Conservation (phyloP, 1,140 invertebrate species). For the Acromyrmex charruanus region DNA sequence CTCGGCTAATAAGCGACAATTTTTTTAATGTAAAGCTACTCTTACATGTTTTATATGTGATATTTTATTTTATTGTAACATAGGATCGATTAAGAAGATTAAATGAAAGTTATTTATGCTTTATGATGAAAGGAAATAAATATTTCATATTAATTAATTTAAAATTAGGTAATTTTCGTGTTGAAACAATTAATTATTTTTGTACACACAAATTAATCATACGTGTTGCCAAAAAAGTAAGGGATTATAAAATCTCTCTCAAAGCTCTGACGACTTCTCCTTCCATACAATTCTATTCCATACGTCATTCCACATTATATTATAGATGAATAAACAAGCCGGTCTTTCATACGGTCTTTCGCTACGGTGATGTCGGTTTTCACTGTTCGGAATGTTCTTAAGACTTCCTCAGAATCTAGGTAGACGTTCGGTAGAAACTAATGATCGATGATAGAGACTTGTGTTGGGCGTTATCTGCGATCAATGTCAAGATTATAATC, state of each 20-base stretch:
- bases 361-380: constrained; percentile 57
- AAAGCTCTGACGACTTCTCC: constrained; percentile 43
- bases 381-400: constrained; percentile 48
- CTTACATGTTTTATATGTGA: not conserved
- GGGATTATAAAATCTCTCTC: constrained; percentile 35
- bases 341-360: constrained; percentile 30
- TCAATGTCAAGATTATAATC: constrained; percentile 76
- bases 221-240: constrained; percentile 1
- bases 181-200: constrained; percentile 20
- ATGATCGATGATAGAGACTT: constrained; percentile 75
- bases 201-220: not conserved
- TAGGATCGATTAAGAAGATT: not conserved
- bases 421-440: constrained; percentile 68
- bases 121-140: not conserved
- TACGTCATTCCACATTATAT: constrained; percentile 48
- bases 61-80: not conserved
- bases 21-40: not conserved
- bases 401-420: constrained; percentile 54
- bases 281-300: constrained; percentile 54
- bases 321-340: constrained; percentile 52
- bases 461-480: constrained; percentile 70
- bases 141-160: not conserved
- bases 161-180: not conserved
- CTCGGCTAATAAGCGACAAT: not conserved
- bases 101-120: not conserved